Evolutionary conservation across 2,113 vertebrate species (phyloP).

Genomic region (Festucalex cinctus): DNA sequence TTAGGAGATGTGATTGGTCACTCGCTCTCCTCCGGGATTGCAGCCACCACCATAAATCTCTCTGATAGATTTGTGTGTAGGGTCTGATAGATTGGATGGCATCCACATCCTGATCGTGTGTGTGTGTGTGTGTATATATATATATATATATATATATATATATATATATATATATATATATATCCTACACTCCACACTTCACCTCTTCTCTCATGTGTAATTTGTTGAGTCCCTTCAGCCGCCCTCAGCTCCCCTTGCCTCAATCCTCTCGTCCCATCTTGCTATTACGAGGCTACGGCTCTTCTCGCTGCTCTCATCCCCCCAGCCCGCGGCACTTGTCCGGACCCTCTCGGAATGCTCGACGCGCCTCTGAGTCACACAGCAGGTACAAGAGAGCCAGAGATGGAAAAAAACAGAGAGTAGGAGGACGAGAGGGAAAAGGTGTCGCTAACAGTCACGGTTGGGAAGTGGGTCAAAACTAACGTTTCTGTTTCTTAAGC

Average conservation of each 20-base stretch:
- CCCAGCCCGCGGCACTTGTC: not conserved
- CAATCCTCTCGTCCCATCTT: not conserved
- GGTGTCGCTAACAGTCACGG: not conserved
- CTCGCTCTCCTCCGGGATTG: conserved; percentile 2
- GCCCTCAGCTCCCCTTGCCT: not conserved
- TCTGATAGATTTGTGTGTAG: conserved; percentile 29
- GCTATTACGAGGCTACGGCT: not conserved
- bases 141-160: too few species aligned
- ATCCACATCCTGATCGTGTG: not conserved
- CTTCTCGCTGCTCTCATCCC: not conserved
- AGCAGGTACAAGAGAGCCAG: not conserved
- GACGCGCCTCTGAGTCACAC: not conserved
- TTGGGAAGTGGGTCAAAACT: not conserved
- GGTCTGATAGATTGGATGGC: conserved; percentile 20
- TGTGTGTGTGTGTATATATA: too few species aligned
- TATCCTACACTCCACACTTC: not conserved
- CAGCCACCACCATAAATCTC: conserved; percentile 43
- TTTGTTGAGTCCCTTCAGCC: not conserved
- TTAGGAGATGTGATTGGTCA: conserved; percentile 52
- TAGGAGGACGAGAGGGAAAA: not conserved
- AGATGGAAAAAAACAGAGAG: not conserved
- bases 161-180: too few species aligned
- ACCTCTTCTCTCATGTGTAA: not conserved
- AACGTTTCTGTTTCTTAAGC: not conserved
- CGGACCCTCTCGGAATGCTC: not conserved